Evolutionary conservation across 2,888 invertebrate genomes (phyloP).

Genomic region (Gari tellinella): DNA sequence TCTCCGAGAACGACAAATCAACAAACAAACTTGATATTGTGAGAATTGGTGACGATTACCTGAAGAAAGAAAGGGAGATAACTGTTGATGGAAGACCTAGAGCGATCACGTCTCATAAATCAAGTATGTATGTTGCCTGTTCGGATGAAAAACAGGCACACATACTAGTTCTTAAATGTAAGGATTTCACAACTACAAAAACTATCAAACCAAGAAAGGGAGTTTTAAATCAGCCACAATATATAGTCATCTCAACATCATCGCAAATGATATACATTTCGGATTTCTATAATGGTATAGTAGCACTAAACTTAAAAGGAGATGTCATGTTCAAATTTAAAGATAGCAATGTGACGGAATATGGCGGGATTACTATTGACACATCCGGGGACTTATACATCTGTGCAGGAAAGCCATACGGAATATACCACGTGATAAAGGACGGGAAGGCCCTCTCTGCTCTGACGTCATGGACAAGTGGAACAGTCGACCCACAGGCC

Average conservation of each 20-base stretch:
- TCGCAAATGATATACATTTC: slow-evolving; percentile 39
- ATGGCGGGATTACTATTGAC: slow-evolving; percentile 50
- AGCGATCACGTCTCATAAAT: slow-evolving; percentile 32
- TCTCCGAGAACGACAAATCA: slow-evolving; percentile 27
- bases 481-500: slow-evolving; percentile 51
- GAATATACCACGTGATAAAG: slow-evolving; percentile 40
- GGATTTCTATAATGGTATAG: slow-evolving; percentile 45
- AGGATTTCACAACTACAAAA: slow-evolving; percentile 18
- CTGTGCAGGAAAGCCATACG: slow-evolving; percentile 55
- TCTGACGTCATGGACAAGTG: slow-evolving; percentile 38
- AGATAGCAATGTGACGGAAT: slow-evolving; percentile 35
- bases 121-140: slow-evolving; percentile 36
- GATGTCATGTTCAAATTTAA: slow-evolving; percentile 24
- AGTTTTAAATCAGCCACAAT: slow-evolving; percentile 46
- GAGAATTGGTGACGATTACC: slow-evolving; percentile 3
- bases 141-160: slow-evolving; percentile 30
- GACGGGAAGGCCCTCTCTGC: slow-evolving; percentile 25
- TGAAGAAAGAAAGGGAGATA: slow-evolving; percentile 20
- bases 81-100: slow-evolving; percentile 44
- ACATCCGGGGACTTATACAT: slow-evolving; percentile 34
- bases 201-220: slow-evolving; percentile 35
- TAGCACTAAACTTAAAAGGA: slow-evolving; percentile 36
- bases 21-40: slow-evolving; percentile 38
- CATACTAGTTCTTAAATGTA: slow-evolving; percentile 32
- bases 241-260: slow-evolving; percentile 24